These are phyloP conservation scores for Timema podura DNA, from an alignment of 2,888 invertebrate genomes.

Conservation along the genomic window DNA sequence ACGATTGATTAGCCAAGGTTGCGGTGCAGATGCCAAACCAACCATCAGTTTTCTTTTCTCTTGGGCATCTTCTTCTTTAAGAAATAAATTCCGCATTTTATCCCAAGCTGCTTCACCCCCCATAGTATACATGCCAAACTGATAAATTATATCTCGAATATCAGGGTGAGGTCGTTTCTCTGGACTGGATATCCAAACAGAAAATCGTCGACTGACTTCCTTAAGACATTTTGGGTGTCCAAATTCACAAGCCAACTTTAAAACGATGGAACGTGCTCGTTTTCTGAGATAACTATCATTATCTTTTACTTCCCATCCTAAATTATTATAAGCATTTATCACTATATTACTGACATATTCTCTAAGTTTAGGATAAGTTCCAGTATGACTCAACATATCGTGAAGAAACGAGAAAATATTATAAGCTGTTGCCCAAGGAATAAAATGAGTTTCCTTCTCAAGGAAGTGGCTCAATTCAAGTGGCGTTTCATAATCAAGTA, in stretches of 20 bases:
- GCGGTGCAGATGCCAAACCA: slow-evolving; percentile 65
- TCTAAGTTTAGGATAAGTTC: slow-evolving; percentile 50
- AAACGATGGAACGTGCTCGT: slow-evolving; percentile 51
- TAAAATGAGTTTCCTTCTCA: slow-evolving; percentile 58
- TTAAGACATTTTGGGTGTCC: slow-evolving; percentile 58
- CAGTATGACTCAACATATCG: slow-evolving; percentile 53
- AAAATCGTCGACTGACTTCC: slow-evolving; percentile 57
- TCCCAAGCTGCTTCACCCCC: slow-evolving; percentile 67
- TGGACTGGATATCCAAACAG: slow-evolving; percentile 54
- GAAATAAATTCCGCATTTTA: slow-evolving; percentile 66
- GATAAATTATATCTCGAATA: slow-evolving; percentile 60
- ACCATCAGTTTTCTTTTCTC: slow-evolving; percentile 70
- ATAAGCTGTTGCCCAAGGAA: slow-evolving; percentile 73
- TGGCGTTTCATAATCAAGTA: slow-evolving; percentile 61
- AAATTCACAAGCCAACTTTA: slow-evolving; percentile 60
- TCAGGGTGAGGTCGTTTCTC: slow-evolving; percentile 56
- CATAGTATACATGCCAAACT: slow-evolving; percentile 53
- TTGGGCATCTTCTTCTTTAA: slow-evolving; percentile 69
- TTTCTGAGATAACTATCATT: too few relatives aligned
- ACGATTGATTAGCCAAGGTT: slow-evolving; percentile 60
- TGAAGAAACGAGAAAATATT: slow-evolving; percentile 50
- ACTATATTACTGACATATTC: too few relatives aligned
- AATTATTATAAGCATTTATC: too few relatives aligned
- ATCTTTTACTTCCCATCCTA: too few relatives aligned
- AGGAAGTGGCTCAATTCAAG: slow-evolving; percentile 69